Evolutionary conservation across 2,113 vertebrate genomes (phyloP).

Genomic region (Eupsittula cactorum): DNA sequence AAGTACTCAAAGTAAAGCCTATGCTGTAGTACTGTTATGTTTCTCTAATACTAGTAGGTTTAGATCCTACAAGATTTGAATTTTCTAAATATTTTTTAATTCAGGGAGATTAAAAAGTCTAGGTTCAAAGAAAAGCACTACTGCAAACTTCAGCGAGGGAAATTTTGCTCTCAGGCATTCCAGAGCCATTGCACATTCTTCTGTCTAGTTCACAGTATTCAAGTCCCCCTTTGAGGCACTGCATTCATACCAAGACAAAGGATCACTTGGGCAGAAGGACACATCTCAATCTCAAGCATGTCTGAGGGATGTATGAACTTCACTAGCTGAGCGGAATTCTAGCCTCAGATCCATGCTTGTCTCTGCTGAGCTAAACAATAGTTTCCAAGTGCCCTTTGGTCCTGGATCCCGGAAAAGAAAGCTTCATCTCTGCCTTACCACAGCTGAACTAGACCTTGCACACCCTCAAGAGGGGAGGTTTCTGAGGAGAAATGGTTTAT

Average conservation of each 20-base stretch:
- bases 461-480: not conserved
- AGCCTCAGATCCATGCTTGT: not conserved
- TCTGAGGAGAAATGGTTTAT: not conserved
- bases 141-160: not conserved
- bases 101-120: not conserved
- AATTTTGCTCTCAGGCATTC: not conserved
- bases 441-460: not conserved
- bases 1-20: not conserved
- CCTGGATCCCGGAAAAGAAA: not conserved
- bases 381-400: not conserved
- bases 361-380: rapidly evolving
- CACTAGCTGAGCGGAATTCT: not conserved
- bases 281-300: not conserved
- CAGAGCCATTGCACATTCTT: not conserved
- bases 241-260: not conserved
- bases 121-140: not conserved
- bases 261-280: not conserved
- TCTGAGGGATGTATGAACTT: not conserved
- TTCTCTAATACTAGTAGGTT: not conserved
- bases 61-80: not conserved
- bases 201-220: not conserved
- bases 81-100: not conserved
- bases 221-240: rapidly evolving
- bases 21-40: too few relatives aligned
- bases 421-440: not conserved